Conservation (phyloP, 2,888 invertebrate genomes). For the Harpalus rufipes region DNA sequence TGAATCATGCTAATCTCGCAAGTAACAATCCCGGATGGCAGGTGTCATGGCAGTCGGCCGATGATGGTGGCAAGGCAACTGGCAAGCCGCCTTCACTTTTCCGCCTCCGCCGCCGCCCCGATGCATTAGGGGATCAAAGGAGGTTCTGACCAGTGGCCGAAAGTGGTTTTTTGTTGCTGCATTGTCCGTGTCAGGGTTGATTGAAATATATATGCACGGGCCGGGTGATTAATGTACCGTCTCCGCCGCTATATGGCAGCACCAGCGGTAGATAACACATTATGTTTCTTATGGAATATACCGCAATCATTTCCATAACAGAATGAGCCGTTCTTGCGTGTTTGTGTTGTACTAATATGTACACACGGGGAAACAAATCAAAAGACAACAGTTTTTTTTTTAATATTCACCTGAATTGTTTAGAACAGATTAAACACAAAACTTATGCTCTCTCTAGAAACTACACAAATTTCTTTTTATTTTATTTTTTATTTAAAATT, state of each 20-base stretch:
- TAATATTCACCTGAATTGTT: no score
- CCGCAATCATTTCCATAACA: slow-evolving; percentile 63
- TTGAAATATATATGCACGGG: slow-evolving; percentile 66
- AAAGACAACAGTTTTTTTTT: no score
- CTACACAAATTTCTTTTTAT: no score
- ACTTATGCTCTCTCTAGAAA: no score
- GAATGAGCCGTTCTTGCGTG: slow-evolving; percentile 58
- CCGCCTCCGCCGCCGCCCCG: slow-evolving; percentile 30
- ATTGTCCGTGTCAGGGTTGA: slow-evolving; percentile 67
- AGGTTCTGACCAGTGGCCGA: slow-evolving; percentile 66
- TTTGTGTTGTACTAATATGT: slow-evolving; percentile 25
- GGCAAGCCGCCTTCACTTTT: slow-evolving; percentile 10
- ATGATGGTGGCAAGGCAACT: slow-evolving; percentile 44
- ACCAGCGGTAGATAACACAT: background rate
- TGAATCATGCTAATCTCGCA: slow-evolving; percentile 24
- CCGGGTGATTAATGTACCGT: slow-evolving; percentile 62
- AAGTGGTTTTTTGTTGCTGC: slow-evolving; percentile 66
- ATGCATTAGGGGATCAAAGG: slow-evolving; percentile 63
- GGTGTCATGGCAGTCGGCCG: slow-evolving; percentile 45
- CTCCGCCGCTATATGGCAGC: slow-evolving; percentile 21
- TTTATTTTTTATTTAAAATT: no score
- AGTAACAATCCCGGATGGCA: slow-evolving; percentile 40
- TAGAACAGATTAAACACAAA: no score
- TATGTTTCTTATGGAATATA: slow-evolving; percentile 42
- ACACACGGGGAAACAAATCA: slow-evolving; percentile 11